Base-by-base conservation (phyloP, 2,888 invertebrate species). In the Drosophila differens region DNA sequence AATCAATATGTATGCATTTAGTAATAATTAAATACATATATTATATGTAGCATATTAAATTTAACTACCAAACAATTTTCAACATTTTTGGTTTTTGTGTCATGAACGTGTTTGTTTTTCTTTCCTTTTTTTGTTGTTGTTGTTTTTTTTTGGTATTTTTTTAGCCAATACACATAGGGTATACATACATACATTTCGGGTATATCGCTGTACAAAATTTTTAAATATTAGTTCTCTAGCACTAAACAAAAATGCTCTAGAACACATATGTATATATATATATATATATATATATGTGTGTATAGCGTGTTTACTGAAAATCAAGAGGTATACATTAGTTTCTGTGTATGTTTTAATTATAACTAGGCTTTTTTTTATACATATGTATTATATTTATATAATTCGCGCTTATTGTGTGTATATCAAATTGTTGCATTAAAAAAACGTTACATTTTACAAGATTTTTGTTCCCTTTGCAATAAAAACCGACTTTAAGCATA, bases 391-490 rank as follows among this genome's bases (percentile, higher is more conserved):
- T 41, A 52, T 54, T 57, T 68, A 51, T 69, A 70, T 71, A 59
- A 54, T 64, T 70, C 51, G 60, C 64, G 32, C 47, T 60, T 53
- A 52, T 33, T 60, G 16, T 61, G n/a, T 61, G n/a, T 74, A 70
- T 65, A 82, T 74, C 62, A 67, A 63, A 49, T 70, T 70, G 44
- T 70, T 60, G 62, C 68, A 57, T 76, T 58, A 47, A 28, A 52
- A 52, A 51, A 52, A 47, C 5, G 16, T 44, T 70, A 76, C 54
- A 67, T 63, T 82, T 76, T 75, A 71, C 52, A 81, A 73, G 70
- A 37, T 70, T 75, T 77, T 78, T 81, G 83, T 88, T 85, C 85
- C 85, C 86, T 55, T 85, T 77, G 73, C 75, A 85, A 83, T 85
- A 74, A 83, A 83, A 83, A 79, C 76, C 71, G 68, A 80, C 68